Evolutionary conservation across 2,113 vertebrate species (phyloP), one percentile per base, ranked within the genome.

Genomic region (Gasterosteus nipponicus): DNA sequence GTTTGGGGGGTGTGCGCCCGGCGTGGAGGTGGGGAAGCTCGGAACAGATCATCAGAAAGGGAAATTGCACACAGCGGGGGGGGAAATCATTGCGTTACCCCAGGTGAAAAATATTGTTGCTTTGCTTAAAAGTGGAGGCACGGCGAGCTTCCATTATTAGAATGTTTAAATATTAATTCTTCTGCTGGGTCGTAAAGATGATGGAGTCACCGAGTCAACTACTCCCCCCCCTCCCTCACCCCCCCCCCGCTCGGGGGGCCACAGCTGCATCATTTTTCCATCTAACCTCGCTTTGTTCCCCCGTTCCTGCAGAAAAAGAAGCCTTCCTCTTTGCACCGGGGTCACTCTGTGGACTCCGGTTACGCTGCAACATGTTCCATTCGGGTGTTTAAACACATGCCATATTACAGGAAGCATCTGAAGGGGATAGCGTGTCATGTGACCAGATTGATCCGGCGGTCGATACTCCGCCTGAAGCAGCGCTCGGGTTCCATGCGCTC

Each of bases 111-210:
- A 97, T 97, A 97, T 95, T 95, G 95, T 96, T 93, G 95, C 93
- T 94, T 94, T 94, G 93, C 95, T 96, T 95, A 96, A 97, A 97
- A 98, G 96, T 96, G 96, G 95, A 96, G 93, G 95, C 96, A 96
- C 96, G 97, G 96, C 96, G 96, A 95, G 95, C 96, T 89, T n/a
- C 93, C 97, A 95, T 99, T 99, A 98, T 99, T 98, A 97, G 95
- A 98, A 97, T 98, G 96, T 98, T 99, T 99, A 99, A 99, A 99
- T 99, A 99, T 99, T 99, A 99, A 99, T 98, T 98, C 95, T 95
- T 96, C 96, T 89, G 91, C 96, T 92, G 96, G 93, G 96, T 97
- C 96, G 96, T 98, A 98, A 97, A 97, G 96, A 98, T 98, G 97
- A 98, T 97, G 95, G 97, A 97, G 94, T 94, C 93, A 91, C 92